Evolutionary conservation across 2,113 vertebrate genomes (phyloP).

Genomic region (Spermophilus dauricus): DNA sequence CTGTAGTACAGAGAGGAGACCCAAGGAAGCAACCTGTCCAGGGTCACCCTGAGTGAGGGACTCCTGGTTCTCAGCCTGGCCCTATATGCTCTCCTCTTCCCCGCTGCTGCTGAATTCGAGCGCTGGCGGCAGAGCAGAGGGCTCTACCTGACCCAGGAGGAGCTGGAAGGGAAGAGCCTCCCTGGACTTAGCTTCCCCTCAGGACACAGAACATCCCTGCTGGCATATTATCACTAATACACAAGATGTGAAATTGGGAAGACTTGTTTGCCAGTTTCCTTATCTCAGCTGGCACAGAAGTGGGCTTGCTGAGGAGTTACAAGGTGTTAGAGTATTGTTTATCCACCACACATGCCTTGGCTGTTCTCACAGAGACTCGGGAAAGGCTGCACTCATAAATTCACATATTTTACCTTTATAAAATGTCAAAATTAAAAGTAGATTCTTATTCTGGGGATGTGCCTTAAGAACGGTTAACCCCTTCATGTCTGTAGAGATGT

Average conservation of each 20-base stretch:
- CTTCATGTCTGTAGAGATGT: not conserved
- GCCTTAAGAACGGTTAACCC: constrained; percentile 77
- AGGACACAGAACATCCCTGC: constrained; percentile 6
- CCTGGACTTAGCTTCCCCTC: not conserved
- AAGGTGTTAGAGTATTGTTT: constrained; percentile 63
- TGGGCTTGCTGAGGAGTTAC: constrained; percentile 28
- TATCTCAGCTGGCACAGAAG: constrained; percentile 75
- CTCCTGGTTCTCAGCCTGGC: not conserved
- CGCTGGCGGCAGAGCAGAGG: not conserved
- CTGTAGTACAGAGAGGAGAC: not conserved
- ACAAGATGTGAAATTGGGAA: constrained; percentile 65
- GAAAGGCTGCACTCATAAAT: constrained; percentile 81
- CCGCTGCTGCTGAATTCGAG: not conserved
- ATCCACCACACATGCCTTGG: constrained; percentile 30
- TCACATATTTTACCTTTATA: constrained; percentile 81
- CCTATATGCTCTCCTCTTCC: not conserved
- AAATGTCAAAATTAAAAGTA: constrained; percentile 84
- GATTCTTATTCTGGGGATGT: constrained; percentile 75
- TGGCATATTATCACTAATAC: not conserved
- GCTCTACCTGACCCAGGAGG: not conserved
- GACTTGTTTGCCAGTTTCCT: constrained; percentile 70
- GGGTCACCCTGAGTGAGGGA: not conserved
- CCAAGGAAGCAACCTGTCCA: not conserved
- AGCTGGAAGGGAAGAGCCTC: not conserved
- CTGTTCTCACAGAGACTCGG: constrained; percentile 65